Conservation (phyloP, 1,140 invertebrate species). For the Drosophila guanche region DNA sequence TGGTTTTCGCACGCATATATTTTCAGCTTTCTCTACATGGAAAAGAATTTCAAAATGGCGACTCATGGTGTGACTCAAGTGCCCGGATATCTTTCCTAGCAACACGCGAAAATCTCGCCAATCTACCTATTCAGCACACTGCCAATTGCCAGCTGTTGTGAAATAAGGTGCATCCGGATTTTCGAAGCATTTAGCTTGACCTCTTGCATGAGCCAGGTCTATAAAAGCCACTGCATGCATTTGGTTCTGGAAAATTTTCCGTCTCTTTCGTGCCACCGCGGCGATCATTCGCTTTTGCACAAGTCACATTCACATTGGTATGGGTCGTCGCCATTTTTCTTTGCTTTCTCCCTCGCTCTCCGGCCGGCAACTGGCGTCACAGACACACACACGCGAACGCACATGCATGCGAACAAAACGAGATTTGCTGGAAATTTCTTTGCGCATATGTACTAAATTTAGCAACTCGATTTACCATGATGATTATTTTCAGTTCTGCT, state of each 20-base stretch:
- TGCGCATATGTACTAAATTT: constrained; percentile 31
- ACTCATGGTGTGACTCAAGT: constrained; percentile 51
- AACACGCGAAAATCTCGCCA: constrained; percentile 29
- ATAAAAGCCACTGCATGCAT: constrained; percentile 45
- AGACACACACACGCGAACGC: constrained; percentile 28
- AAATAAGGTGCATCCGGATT: constrained; percentile 23
- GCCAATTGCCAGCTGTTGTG: constrained; percentile 24
- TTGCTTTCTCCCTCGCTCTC: constrained; percentile 30
- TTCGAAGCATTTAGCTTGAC: constrained; percentile 6
- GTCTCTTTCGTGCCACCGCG: constrained; percentile 41
- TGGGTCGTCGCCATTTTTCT: constrained; percentile 61
- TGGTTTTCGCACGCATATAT: constrained; percentile 49
- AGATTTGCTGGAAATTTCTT: constrained; percentile 75
- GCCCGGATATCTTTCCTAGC: constrained; percentile 18
- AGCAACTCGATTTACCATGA: constrained; percentile 73
- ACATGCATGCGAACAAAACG: constrained; percentile 16
- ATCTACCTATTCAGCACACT: constrained; percentile 3
- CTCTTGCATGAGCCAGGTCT: constrained; percentile 10
- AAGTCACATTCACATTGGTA: constrained; percentile 17
- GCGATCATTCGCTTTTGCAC: constrained; percentile 53
- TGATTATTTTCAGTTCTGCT: constrained; percentile 83
- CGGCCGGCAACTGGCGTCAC: constrained; percentile 69
- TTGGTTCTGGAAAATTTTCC: constrained; percentile 41
- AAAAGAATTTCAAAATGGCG: constrained; percentile 73
- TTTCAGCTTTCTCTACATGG: constrained; percentile 47